Evolutionary conservation across 2,888 invertebrate genomes (phyloP).

Genomic region (Dryobotodes eremita): DNA sequence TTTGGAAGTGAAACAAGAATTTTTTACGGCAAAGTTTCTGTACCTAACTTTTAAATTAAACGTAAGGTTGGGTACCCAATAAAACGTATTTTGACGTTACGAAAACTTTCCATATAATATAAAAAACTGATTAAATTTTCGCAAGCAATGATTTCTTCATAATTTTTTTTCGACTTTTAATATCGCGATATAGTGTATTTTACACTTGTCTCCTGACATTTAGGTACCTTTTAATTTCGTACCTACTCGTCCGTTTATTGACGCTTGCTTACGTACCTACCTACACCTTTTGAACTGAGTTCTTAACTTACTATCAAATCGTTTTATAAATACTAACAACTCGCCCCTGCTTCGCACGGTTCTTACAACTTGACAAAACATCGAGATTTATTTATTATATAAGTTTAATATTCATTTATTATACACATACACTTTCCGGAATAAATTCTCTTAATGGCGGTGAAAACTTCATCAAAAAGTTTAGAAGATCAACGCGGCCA

Average conservation of each 20-base stretch:
- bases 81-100: neutral
- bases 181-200: neutral
- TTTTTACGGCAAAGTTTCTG: neutral
- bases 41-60: neutral
- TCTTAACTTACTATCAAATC: neutral
- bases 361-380: neutral
- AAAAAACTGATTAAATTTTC: neutral
- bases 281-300: neutral
- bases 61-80: too few relatives aligned
- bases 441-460: neutral
- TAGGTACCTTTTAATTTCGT: neutral
- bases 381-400: neutral
- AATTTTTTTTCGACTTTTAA: neutral
- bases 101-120: neutral
- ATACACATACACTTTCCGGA: neutral
- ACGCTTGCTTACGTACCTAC: neutral
- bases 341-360: neutral
- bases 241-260: neutral
- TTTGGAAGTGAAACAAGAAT: neutral
- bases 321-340: neutral
- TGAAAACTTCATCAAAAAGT: neutral
- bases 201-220: neutral
- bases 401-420: too few relatives aligned
- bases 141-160: neutral
- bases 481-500: too few relatives aligned